Conservation (phyloP, 2,888 invertebrate genomes). For the Diarsia brunnea region DNA sequence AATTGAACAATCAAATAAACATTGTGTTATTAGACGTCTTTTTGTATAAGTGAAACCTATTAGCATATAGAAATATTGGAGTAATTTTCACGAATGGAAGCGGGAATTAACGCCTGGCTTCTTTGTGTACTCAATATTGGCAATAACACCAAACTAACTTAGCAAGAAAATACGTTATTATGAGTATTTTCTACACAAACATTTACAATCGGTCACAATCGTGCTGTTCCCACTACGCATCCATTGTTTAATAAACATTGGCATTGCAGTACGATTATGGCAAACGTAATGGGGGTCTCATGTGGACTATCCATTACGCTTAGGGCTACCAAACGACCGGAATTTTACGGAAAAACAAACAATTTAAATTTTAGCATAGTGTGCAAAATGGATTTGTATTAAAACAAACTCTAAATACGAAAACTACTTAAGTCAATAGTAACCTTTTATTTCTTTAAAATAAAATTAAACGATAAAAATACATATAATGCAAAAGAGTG, state of each 20-base stretch:
- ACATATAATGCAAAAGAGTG: neutral
- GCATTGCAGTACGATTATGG: constrained; percentile 79
- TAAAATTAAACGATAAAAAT: neutral
- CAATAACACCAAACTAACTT: neutral
- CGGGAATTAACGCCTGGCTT: neutral
- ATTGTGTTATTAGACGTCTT: neutral
- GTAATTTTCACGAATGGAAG: neutral
- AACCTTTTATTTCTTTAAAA: neutral
- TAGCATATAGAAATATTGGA: neutral
- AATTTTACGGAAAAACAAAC: too few relatives aligned
- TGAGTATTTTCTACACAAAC: constrained; percentile 18
- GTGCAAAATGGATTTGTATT: too few relatives aligned
- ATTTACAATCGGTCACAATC: constrained; percentile 43
- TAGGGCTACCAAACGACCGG: neutral
- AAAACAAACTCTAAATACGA: too few relatives aligned
- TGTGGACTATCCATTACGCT: constrained; percentile 36
- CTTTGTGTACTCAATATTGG: neutral
- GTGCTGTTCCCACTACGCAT: constrained; percentile 56
- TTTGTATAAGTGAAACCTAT: neutral
- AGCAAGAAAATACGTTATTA: constrained; percentile 14
- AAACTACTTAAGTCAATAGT: too few relatives aligned
- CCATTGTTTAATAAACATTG: constrained; percentile 72
- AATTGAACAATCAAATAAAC: neutral
- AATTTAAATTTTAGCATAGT: too few relatives aligned
- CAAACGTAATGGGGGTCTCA: constrained; percentile 75